Evolutionary conservation across 2,113 vertebrate species (phyloP).

Genomic region (Sapayoa aenigma): DNA sequence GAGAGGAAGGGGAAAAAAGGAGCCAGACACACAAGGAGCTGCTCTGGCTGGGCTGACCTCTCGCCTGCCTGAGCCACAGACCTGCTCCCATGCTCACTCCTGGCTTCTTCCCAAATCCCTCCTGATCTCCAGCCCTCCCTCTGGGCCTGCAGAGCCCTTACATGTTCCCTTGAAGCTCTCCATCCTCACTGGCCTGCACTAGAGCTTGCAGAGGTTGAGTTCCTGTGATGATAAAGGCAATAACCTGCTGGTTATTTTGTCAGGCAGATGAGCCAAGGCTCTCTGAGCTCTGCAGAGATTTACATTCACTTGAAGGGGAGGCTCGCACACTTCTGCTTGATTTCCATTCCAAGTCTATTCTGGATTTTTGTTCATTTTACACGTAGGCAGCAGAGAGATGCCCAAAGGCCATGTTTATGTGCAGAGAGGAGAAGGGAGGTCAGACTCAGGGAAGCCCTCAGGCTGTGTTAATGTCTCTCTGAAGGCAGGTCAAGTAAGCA

Average conservation of each 20-base stretch:
- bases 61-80: neutral
- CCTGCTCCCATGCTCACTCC: neutral
- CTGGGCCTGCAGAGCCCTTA: neutral
- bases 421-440: neutral
- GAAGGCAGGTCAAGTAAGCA: neutral
- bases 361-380: neutral
- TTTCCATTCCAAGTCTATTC: neutral
- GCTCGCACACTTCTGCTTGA: neutral
- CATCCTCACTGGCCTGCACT: neutral
- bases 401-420: neutral
- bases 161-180: neutral
- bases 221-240: neutral
- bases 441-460: neutral
- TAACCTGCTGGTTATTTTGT: neutral
- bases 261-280: neutral
- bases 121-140: neutral
- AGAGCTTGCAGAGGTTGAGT: neutral
- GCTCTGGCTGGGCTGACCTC: neutral
- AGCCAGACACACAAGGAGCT: neutral
- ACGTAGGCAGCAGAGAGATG: neutral
- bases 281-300: neutral
- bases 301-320: neutral
- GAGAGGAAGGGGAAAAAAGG: constrained; percentile 19
- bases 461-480: neutral
- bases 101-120: neutral